Evolutionary conservation across 2,888 invertebrate genomes (phyloP).

Genomic region (Diaphora mendica): DNA sequence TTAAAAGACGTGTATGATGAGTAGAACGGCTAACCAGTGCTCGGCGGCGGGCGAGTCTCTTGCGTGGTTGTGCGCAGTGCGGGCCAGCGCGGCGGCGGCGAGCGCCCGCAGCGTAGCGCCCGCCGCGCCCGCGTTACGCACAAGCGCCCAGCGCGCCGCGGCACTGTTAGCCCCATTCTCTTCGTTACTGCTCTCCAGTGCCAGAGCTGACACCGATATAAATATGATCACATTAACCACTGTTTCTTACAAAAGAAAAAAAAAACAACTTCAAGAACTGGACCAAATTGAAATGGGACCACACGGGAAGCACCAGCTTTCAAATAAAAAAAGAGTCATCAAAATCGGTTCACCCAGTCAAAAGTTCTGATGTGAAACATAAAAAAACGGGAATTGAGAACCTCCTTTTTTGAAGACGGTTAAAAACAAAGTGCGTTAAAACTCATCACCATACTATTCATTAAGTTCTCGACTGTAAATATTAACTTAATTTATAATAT

Average conservation of each 20-base stretch:
- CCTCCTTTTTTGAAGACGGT: too few relatives aligned
- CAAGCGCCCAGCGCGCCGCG: conserved; percentile 69
- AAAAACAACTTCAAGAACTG: too few relatives aligned
- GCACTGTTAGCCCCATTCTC: conserved; percentile 47
- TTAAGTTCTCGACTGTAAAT: too few relatives aligned
- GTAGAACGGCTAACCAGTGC: conserved; percentile 65
- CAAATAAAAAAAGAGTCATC: too few relatives aligned
- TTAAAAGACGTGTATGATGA: not conserved
- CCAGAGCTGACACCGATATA: conserved; percentile 60
- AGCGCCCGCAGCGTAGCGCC: conserved; percentile 73
- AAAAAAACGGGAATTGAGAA: too few relatives aligned
- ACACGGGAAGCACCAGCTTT: too few relatives aligned
- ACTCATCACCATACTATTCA: too few relatives aligned
- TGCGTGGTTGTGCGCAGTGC: conserved; percentile 48
- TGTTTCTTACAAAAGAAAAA: too few relatives aligned
- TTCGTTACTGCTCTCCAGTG: conserved; percentile 65
- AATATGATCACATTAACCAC: not conserved
- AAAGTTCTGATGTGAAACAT: too few relatives aligned
- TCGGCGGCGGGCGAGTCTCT: conserved; percentile 68
- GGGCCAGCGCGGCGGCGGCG: conserved; percentile 76
- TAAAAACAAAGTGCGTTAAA: not conserved
- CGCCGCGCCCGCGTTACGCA: conserved; percentile 59
- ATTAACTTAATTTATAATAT: too few relatives aligned
- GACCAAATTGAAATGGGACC: too few relatives aligned
- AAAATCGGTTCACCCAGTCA: too few relatives aligned